phyloP scores from a whole-genome alignment of 1,140 invertebrate species.

The Meteorus sp. region DNA sequence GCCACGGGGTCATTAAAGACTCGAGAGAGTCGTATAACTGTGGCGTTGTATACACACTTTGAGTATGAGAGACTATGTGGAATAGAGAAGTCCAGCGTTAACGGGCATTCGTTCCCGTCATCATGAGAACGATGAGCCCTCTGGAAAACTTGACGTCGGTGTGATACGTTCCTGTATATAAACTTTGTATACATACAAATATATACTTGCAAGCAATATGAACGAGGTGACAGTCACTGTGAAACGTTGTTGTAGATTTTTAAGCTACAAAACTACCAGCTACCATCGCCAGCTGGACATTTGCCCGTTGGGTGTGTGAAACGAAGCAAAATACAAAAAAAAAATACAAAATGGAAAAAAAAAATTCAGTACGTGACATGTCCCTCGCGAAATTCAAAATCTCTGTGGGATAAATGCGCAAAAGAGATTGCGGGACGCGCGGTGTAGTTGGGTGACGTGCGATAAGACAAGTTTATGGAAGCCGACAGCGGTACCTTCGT shows the following conservation, averaged over 20 bases:
- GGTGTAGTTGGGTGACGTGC: too few relatives aligned
- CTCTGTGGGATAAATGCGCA: conserved; percentile 29
- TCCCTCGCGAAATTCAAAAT: conserved; percentile 41
- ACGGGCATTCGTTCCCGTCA: too few relatives aligned
- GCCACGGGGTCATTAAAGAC: conserved; percentile 45
- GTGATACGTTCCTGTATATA: too few relatives aligned
- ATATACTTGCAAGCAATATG: too few relatives aligned
- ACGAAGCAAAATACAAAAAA: too few relatives aligned
- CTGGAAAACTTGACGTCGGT: conserved; percentile 6
- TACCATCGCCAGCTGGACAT: conserved; percentile 15
- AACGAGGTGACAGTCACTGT: too few relatives aligned
- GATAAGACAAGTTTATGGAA: conserved; percentile 45
- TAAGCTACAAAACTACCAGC: too few relatives aligned
- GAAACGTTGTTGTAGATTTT: too few relatives aligned
- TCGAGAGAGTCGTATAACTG: conserved; percentile 39
- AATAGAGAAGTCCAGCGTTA: conserved; percentile 39
- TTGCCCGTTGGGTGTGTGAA: conserved; percentile 18
- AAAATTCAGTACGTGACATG: conserved; percentile 3
- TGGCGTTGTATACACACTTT: not conserved
- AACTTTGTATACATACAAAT: too few relatives aligned
- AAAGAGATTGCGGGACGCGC: conserved; percentile 32
- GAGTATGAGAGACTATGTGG: conserved; percentile 2
- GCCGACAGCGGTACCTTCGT: conserved; percentile 32
- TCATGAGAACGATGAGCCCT: too few relatives aligned
- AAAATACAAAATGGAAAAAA: too few relatives aligned